These are phyloP conservation scores for Lophotis ruficrista DNA, from an alignment of 2,113 vertebrate species.

Conservation along the genomic window DNA sequence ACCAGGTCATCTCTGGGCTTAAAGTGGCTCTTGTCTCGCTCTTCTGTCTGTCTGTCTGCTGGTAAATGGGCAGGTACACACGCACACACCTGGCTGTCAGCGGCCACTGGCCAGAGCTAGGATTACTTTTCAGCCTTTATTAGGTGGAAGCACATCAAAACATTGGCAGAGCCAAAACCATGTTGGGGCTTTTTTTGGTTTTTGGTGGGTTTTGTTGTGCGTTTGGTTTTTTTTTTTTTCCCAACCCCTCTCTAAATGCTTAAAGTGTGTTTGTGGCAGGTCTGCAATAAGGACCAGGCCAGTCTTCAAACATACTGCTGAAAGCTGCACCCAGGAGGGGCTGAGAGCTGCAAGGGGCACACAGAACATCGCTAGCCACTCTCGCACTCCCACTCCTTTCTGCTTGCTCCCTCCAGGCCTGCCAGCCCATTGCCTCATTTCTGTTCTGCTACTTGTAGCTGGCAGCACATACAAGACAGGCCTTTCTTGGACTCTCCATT, in stretches of 20 bases:
- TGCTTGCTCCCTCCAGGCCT: background rate
- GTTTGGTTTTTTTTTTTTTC: background rate
- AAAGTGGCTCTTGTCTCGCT: background rate
- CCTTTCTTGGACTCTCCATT: background rate
- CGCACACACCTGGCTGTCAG: background rate
- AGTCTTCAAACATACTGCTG: background rate
- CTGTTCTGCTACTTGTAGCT: background rate
- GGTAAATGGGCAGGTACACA: background rate
- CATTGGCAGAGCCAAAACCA: background rate
- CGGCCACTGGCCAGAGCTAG: background rate
- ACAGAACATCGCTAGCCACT: too few species aligned
- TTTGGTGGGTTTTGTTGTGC: background rate
- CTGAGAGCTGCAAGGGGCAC: background rate
- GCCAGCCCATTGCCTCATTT: background rate
- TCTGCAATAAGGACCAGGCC: background rate
- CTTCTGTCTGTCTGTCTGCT: background rate
- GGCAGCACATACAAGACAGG: background rate
- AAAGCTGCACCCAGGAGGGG: background rate
- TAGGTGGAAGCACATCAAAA: background rate
- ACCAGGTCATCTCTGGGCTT: background rate
- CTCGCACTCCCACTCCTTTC: background rate
- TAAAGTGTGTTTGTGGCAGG: background rate
- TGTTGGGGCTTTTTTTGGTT: background rate
- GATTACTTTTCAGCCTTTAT: background rate
- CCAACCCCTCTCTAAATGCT: background rate